Evolutionary conservation across 1,140 invertebrate genomes (phyloP).

Genomic region (Reticulitermes speratus): DNA sequence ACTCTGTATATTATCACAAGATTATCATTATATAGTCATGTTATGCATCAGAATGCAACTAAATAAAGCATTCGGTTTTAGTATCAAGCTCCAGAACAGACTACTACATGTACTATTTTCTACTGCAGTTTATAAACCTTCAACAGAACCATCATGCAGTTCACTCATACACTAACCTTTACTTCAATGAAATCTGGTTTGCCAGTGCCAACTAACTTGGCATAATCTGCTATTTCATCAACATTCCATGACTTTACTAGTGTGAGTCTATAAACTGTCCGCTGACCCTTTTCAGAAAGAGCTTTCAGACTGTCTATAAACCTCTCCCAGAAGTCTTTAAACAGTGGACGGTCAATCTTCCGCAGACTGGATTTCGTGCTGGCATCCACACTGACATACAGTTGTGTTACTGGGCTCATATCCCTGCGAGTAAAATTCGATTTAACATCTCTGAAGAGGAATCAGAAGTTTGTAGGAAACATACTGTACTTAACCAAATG

Average conservation of each 20-base stretch:
- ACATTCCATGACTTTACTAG: conserved; percentile 64
- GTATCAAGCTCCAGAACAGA: too few relatives aligned
- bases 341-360: conserved; percentile 64
- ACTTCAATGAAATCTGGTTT: conserved; percentile 68
- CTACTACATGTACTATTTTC: too few relatives aligned
- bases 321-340: conserved; percentile 64
- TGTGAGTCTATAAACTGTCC: conserved; percentile 65
- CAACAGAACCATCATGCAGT: too few relatives aligned
- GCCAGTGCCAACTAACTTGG: conserved; percentile 57
- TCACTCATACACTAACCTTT: conserved; percentile 49
- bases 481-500: too few relatives aligned
- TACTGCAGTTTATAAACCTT: too few relatives aligned
- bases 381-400: conserved; percentile 67
- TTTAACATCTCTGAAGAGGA: background rate
- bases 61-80: too few relatives aligned
- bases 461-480: background rate
- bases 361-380: conserved; percentile 63
- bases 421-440: conserved; percentile 39
- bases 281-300: conserved; percentile 57
- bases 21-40: too few relatives aligned
- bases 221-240: conserved; percentile 62
- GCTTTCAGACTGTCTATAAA: conserved; percentile 59
- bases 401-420: conserved; percentile 60
- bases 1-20: too few relatives aligned
- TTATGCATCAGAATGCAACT: too few relatives aligned